Conservation (phyloP, 2,113 vertebrate species). For the Myrmecophaga tridactyla region DNA sequence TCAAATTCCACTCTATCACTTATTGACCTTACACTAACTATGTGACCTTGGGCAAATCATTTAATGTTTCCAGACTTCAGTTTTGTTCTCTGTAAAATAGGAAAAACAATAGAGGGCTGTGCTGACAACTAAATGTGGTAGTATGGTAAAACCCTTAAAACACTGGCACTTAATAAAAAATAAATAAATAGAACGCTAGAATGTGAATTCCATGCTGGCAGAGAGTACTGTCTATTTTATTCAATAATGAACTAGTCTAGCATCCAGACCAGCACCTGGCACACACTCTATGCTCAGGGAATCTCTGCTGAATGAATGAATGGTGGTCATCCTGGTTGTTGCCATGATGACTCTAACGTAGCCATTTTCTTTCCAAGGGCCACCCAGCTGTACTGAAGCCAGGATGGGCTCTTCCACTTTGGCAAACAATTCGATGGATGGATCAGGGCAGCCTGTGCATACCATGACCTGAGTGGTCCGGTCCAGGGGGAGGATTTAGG, state of each 20-base stretch:
- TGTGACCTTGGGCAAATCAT: neutral
- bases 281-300: fast-evolving
- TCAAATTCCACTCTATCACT: neutral
- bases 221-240: neutral
- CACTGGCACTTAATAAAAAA: neutral
- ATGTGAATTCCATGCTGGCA: neutral
- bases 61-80: neutral
- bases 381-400: neutral
- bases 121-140: neutral
- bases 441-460: neutral
- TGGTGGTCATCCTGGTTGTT: neutral
- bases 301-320: neutral
- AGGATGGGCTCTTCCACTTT: neutral
- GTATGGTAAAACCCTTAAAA: neutral
- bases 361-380: neutral
- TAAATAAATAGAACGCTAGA: neutral
- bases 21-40: neutral
- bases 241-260: fast-evolving
- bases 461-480: neutral
- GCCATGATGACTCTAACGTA: neutral
- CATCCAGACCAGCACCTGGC: neutral
- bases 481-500: neutral
- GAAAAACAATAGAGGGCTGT: neutral
- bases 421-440: neutral
- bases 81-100: neutral